phyloP scores from a whole-genome alignment of 2,797 vertebrate species.

The Liasis olivaceus region DNA sequence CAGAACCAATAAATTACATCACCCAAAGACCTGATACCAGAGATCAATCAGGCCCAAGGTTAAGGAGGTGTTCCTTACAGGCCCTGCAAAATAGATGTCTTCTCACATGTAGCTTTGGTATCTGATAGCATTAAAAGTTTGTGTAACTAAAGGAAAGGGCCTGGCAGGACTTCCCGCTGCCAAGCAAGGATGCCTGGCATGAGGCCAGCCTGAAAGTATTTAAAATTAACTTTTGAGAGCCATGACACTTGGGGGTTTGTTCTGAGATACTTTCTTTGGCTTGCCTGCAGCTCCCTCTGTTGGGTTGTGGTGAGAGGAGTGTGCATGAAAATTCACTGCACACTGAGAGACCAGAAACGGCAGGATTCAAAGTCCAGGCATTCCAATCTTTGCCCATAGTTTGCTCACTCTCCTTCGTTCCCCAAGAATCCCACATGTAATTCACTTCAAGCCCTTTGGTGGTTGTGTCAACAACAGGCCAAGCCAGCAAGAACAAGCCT shows the following conservation, averaged over 20 bases:
- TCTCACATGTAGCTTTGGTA: constrained; percentile 10
- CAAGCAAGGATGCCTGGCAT: constrained; percentile 1
- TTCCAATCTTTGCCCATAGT: too few species aligned
- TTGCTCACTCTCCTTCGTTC: background rate
- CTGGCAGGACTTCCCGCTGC: rapidly evolving
- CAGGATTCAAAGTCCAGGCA: background rate
- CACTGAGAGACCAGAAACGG: background rate
- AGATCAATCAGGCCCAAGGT: constrained; percentile 27
- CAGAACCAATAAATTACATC: background rate
- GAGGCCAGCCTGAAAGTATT: rapidly evolving
- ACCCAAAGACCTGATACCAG: constrained; percentile 4
- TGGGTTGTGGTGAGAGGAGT: constrained; percentile 1
- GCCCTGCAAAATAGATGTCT: constrained; percentile 41
- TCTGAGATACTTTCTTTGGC: rapidly evolving
- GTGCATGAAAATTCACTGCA: too few species aligned
- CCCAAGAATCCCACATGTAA: background rate
- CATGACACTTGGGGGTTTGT: background rate
- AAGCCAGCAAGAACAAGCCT: background rate
- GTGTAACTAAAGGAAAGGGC: background rate
- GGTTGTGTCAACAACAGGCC: too few species aligned
- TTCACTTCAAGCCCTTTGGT: background rate
- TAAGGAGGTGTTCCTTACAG: constrained; percentile 37
- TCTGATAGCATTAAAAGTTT: constrained; percentile 11
- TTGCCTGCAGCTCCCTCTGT: constrained; percentile 67
- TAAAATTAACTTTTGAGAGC: background rate